These are phyloP conservation scores for Plutella xylostella DNA, from an alignment of 2,888 invertebrate genomes.

Conservation along the genomic window DNA sequence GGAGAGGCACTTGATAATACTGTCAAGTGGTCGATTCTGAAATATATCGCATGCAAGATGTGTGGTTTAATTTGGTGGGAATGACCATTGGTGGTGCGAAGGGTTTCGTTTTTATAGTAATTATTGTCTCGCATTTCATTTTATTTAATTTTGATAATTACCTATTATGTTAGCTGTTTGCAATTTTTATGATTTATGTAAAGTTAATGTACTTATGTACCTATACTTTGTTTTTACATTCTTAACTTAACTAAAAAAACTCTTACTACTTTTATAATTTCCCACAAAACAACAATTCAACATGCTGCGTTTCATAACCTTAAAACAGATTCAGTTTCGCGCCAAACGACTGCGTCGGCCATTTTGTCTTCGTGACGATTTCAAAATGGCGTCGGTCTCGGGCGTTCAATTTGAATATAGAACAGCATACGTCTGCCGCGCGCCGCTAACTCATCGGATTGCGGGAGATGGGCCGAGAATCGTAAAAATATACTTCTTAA, in stretches of 20 bases:
- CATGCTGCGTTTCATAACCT: too few relatives aligned
- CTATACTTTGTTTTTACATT: neutral
- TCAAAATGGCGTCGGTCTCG: constrained; percentile 59
- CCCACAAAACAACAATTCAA: neutral
- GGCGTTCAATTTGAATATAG: constrained; percentile 67
- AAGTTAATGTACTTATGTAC: neutral
- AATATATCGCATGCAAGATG: constrained; percentile 8
- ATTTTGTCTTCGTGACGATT: constrained; percentile 49
- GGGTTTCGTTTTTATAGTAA: too few relatives aligned
- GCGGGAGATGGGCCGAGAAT: constrained; percentile 58
- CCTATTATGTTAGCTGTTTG: neutral
- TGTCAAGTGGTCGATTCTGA: constrained; percentile 9
- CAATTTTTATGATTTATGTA: neutral
- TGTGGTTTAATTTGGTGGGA: constrained; percentile 10
- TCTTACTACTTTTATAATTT: neutral
- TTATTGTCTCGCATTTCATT: too few relatives aligned
- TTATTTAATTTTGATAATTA: neutral
- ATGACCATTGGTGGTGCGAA: constrained; percentile 5
- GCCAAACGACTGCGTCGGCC: constrained; percentile 35
- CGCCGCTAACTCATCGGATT: constrained; percentile 67
- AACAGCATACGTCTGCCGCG: constrained; percentile 66
- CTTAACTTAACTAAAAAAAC: neutral
- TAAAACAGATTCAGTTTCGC: too few relatives aligned
- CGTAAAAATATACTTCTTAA: constrained; percentile 63
- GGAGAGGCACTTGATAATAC: neutral